Evolutionary conservation across 2,888 invertebrate genomes (phyloP).

Genomic region (Galerucella calmariensis): DNA sequence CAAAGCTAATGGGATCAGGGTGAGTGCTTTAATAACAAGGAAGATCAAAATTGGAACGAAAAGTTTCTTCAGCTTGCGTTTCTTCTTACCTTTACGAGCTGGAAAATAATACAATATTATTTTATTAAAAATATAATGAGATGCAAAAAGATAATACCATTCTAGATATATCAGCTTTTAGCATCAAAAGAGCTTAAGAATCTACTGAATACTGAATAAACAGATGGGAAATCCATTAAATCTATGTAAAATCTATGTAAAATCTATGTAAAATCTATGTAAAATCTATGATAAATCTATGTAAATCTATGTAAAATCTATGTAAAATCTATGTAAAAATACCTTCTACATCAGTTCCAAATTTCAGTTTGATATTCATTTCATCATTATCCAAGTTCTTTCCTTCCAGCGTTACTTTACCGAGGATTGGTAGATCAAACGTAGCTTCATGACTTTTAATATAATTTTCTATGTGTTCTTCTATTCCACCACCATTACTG

Average conservation of each 20-base stretch:
- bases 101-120: conserved; percentile 16
- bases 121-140: not conserved
- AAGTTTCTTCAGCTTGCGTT: conserved; percentile 85
- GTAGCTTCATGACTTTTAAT: conserved; percentile 81
- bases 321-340: conserved; percentile 1
- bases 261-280: too few species aligned
- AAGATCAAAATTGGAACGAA: conserved; percentile 85
- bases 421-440: conserved; percentile 78
- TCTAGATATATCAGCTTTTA: too few species aligned
- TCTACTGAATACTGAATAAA: too few species aligned
- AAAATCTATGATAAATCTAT: too few species aligned
- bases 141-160: too few species aligned
- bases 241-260: too few species aligned
- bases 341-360: conserved; percentile 63
- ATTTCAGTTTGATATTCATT: conserved; percentile 77
- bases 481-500: conserved; percentile 32
- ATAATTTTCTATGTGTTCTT: conserved; percentile 70
- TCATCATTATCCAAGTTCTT: conserved; percentile 81
- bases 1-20: conserved; percentile 84
- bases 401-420: conserved; percentile 77
- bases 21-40: conserved; percentile 86
- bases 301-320: too few species aligned
- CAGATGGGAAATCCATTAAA: too few species aligned
- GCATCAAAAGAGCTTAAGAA: too few species aligned
- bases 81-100: conserved; percentile 65